Evolutionary conservation across 2,797 vertebrate genomes (phyloP).

Genomic region (Mormyrus proboscirostris): DNA sequence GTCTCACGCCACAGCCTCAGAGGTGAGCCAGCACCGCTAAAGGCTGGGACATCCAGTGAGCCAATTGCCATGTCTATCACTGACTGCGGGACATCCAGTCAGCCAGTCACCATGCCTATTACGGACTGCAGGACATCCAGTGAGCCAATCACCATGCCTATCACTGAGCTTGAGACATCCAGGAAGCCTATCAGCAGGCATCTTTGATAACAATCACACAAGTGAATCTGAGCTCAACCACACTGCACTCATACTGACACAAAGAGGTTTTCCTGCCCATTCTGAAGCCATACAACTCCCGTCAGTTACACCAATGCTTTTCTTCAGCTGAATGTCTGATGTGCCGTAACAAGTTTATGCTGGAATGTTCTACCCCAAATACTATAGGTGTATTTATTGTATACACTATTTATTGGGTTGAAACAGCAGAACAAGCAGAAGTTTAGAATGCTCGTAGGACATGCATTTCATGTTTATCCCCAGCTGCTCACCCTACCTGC

Average conservation of each 20-base stretch:
- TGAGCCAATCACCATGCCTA: not conserved
- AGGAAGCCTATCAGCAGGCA: not conserved
- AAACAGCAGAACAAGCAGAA: not conserved
- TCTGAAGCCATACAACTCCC: constrained; percentile 3
- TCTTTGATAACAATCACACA: not conserved
- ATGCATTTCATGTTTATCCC: not conserved
- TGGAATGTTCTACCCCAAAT: not conserved
- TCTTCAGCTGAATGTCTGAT: not conserved
- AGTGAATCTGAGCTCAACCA: not conserved
- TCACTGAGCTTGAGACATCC: too few relatives aligned
- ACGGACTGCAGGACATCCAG: not conserved
- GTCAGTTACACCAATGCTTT: constrained; percentile 4
- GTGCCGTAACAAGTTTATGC: not conserved
- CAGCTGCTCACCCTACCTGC: not conserved
- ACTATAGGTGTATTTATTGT: not conserved
- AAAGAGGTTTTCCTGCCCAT: not conserved
- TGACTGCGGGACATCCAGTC: not conserved
- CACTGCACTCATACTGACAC: not conserved
- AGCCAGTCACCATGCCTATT: not conserved
- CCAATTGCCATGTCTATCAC: not conserved
- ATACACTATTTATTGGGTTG: not conserved
- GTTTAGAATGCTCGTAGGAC: not conserved
- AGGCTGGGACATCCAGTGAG: not conserved
- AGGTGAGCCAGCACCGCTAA: constrained; percentile 23
- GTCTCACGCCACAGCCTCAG: constrained; percentile 48